Percentiles rank a stretch among this genome's conserved stretches.
These are phyloP conservation scores for Drosophila watanabei DNA, from an alignment of 1,140 invertebrate genomes.

Conservation along the genomic window DNA sequence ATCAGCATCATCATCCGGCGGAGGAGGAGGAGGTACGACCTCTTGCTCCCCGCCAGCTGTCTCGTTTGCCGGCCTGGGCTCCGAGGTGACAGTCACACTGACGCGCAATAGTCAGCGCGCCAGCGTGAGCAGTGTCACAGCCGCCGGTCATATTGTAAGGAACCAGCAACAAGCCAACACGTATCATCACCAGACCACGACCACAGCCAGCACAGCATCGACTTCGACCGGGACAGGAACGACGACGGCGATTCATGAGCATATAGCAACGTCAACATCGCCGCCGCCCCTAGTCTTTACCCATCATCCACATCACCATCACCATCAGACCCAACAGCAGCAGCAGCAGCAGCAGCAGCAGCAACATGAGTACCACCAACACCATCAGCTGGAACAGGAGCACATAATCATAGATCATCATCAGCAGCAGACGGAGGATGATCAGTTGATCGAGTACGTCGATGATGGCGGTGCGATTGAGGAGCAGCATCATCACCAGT, in stretches of 20 bases:
- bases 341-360: conserved; percentile 39
- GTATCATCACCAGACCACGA: conserved; percentile 63
- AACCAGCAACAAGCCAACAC: conserved; percentile 66
- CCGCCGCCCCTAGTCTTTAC: conserved; percentile 65
- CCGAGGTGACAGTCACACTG: conserved; percentile 81
- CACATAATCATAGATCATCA: conserved; percentile 76
- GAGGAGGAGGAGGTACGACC: conserved; percentile 22
- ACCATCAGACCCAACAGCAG: conserved; percentile 44
- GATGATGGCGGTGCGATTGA: conserved; percentile 66
- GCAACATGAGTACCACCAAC: conserved; percentile 54
- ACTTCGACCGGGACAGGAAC: conserved; percentile 38
- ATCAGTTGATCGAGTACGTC: conserved; percentile 71
- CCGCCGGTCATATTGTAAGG: conserved; percentile 85
- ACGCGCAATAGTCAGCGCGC: conserved; percentile 77
- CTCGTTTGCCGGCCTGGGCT: conserved; percentile 81
- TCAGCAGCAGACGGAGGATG: conserved; percentile 64
- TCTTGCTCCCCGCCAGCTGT: conserved; percentile 59
- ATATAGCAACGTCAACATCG: conserved; percentile 63
- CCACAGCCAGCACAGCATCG: conserved; percentile 52
- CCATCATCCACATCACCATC: conserved; percentile 65
- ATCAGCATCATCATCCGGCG: conserved; percentile 11
- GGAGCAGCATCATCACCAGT: conserved; percentile 67
- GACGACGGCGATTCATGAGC: conserved; percentile 59
- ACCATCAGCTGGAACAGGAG: conserved; percentile 68
- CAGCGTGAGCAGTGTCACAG: conserved; percentile 67